Evolutionary conservation across 1,140 invertebrate species (phyloP).

Genomic region (Coptotermes formosanus): DNA sequence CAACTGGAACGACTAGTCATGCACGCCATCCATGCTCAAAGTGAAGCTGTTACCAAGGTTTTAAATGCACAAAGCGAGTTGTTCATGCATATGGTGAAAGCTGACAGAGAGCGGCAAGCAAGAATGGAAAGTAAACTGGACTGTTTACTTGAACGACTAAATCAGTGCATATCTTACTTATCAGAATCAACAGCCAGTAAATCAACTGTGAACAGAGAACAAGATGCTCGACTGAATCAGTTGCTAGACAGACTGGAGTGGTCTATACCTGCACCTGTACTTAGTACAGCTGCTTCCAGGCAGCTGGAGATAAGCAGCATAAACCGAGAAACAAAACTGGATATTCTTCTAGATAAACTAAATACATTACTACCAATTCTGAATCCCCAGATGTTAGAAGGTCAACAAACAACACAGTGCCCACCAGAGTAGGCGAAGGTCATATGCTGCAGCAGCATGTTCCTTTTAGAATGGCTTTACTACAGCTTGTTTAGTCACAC

Average conservation of each 20-base stretch:
- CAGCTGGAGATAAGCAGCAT: background rate
- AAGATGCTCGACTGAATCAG: background rate
- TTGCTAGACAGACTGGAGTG: background rate
- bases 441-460: too few species aligned
- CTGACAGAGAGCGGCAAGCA: slow-evolving; percentile 49
- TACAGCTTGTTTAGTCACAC: too few species aligned
- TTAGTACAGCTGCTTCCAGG: background rate
- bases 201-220: background rate
- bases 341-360: background rate
- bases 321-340: background rate
- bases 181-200: too few species aligned
- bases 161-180: background rate
- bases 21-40: slow-evolving; percentile 13
- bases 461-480: too few species aligned
- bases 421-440: too few species aligned
- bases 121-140: slow-evolving; percentile 48
- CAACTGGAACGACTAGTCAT: slow-evolving; percentile 8
- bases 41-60: slow-evolving; percentile 32
- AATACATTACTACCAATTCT: background rate
- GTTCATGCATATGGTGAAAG: slow-evolving; percentile 46
- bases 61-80: slow-evolving; percentile 49
- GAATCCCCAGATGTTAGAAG: too few species aligned
- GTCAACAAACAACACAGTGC: too few species aligned
- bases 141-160: slow-evolving; percentile 43
- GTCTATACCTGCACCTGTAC: background rate